A percentile compares a stretch with the other conserved stretches of the same genome.
These are phyloP conservation scores for Catharus bicknelli DNA, from an alignment of 2,113 vertebrate species.

Conservation along the genomic window DNA sequence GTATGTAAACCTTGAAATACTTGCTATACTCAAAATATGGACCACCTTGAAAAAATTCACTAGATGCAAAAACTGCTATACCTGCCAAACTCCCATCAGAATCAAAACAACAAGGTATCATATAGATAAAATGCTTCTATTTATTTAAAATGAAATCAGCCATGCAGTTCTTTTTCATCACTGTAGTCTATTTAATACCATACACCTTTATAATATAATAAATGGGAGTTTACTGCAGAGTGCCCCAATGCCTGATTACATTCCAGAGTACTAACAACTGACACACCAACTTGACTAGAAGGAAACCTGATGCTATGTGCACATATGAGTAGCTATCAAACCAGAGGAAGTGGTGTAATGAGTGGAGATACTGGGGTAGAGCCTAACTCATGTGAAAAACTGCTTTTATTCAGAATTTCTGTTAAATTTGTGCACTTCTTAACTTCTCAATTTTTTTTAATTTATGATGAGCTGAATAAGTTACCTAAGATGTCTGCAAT, in stretches of 20 bases:
- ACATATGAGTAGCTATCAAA: not conserved
- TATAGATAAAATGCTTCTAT: not conserved
- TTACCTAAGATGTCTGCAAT: constrained; percentile 55
- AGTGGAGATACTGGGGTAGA: constrained; percentile 15
- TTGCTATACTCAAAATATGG: not conserved
- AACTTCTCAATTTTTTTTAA: constrained; percentile 29
- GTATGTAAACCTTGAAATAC: not conserved
- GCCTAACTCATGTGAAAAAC: constrained; percentile 13
- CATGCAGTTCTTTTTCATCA: not conserved
- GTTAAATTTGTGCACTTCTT: constrained; percentile 3
- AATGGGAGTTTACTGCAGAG: not conserved
- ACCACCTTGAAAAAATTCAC: not conserved
- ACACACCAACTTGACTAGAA: constrained; percentile 7
- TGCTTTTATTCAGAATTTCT: constrained; percentile 31
- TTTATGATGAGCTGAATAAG: constrained; percentile 34
- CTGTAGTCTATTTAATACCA: not conserved
- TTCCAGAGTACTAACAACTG: not conserved
- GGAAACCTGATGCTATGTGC: constrained; percentile 24
- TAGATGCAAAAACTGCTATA: not conserved
- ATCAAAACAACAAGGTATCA: not conserved
- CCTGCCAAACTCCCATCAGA: not conserved
- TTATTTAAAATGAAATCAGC: constrained; percentile 7
- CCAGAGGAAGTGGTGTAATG: constrained; percentile 38
- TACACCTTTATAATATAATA: not conserved
- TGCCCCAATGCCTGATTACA: constrained; percentile 1